Evolutionary conservation across 1,140 invertebrate genomes (phyloP).

Genomic region (Trypoxylus dichotomus): DNA sequence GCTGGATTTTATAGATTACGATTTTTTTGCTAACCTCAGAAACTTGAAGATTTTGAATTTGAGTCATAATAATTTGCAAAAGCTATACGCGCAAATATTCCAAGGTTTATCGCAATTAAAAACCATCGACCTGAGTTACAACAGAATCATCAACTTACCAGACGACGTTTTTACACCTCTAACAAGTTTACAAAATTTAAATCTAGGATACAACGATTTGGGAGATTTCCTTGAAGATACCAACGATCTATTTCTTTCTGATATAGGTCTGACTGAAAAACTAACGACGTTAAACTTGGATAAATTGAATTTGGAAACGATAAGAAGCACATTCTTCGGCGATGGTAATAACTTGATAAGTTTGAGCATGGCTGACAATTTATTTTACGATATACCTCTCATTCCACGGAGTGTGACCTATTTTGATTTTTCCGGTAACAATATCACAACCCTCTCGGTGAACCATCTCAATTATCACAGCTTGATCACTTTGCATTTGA

Average conservation of each 20-base stretch:
- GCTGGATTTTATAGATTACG: conserved; percentile 3
- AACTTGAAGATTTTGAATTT: not conserved
- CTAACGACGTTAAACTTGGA: conserved; percentile 43
- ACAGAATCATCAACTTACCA: conserved; percentile 41
- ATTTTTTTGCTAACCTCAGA: not conserved
- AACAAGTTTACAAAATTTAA: conserved; percentile 38
- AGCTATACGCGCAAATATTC: conserved; percentile 53
- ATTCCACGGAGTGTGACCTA: conserved; percentile 42
- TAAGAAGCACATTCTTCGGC: conserved; percentile 42
- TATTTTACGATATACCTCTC: conserved; percentile 41
- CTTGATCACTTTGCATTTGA: conserved; percentile 45
- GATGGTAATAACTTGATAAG: conserved; percentile 37
- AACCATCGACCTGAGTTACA: conserved; percentile 54
- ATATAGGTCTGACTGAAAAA: conserved; percentile 39
- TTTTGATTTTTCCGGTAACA: conserved; percentile 50
- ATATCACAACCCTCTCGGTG: conserved; percentile 41
- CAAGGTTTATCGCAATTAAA: conserved; percentile 50
- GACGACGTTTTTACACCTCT: conserved; percentile 38
- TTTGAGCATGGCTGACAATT: conserved; percentile 47
- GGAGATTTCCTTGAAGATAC: conserved; percentile 38
- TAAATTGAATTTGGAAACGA: conserved; percentile 38
- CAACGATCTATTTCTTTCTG: conserved; percentile 32
- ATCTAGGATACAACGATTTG: conserved; percentile 48
- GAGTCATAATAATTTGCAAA: conserved; percentile 54
- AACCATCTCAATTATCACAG: conserved; percentile 45